Evolutionary conservation across 2,797 vertebrate species (phyloP), one percentile per base, ranked within the genome.

Genomic region (Danio albolineatus): DNA sequence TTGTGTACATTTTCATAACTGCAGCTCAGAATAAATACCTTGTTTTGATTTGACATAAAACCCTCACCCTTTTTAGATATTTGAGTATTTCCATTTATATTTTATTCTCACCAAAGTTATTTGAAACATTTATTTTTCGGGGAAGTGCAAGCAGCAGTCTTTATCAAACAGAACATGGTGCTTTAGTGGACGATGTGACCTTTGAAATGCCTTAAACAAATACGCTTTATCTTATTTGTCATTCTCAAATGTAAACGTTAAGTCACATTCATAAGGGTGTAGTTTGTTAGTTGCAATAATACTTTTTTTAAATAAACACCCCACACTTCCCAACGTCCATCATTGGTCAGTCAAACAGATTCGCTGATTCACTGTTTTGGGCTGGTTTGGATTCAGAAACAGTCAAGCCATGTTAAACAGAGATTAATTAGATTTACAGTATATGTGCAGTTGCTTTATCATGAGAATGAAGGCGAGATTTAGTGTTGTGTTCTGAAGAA

Each of bases 121-220:
- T 28, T 28, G 1, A 28, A 28, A 28, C 28, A 28, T 28, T 28
- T 28, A 28, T 28, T 28, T n/a, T 28, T 28, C 1, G 28, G 28
- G 1, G 28, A 16, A 10, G 16, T 60, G 56, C 36, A 44, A 17
- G 10, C 14, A 19, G 19, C 41, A 19, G n/a, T 69, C 53, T 69
- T 38, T 16, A 49, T 49, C 54, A 59, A 48, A 77, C 43, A 43
- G 36, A 59, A 39, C 5, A 19, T 10, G 10, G 59, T 16, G 21
- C 36, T 60, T 60, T 39, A 46, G 10, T 49, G 2, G 28, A 12
- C 38, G 4, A 41, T 70, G 36, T 70, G 65, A 78, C 76, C 76
- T 78, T 78, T 70, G 56, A 78, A 70, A 70, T 70, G 36, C 1
- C 28, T 41, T 60, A 70, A 46, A 69, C n/a, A 78, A 78, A 78